These are phyloP conservation scores for Lobophora halterata DNA, from an alignment of 2,888 invertebrate genomes.

Conservation along the genomic window DNA sequence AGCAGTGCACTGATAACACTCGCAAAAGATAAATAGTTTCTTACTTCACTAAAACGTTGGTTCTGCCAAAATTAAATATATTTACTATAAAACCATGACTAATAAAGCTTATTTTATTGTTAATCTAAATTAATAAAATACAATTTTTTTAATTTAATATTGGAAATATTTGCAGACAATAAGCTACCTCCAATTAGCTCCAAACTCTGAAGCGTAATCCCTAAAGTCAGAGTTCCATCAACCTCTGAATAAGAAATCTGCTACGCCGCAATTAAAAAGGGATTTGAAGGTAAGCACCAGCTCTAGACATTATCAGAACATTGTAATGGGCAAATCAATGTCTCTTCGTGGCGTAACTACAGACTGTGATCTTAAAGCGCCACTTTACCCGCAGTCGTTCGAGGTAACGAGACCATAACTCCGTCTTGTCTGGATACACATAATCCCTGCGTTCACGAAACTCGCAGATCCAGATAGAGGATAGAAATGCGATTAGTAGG, in stretches of 20 bases:
- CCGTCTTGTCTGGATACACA: constrained; percentile 62
- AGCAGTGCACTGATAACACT: constrained; percentile 61
- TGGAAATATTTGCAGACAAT: constrained; percentile 3
- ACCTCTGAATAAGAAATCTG: constrained; percentile 23
- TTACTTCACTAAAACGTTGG: too few species aligned
- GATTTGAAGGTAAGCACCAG: constrained; percentile 31
- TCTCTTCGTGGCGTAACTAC: constrained; percentile 38
- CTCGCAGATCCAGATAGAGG: constrained; percentile 66
- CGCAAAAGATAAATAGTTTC: constrained; percentile 50
- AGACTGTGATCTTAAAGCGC: constrained; percentile 48
- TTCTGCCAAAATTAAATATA: too few species aligned
- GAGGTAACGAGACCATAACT: constrained; percentile 74
- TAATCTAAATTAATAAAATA: too few species aligned
- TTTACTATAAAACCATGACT: too few species aligned
- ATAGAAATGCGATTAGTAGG: constrained; percentile 74
- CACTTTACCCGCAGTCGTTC: constrained; percentile 57
- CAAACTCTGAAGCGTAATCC: constrained; percentile 16
- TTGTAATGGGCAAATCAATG: constrained; percentile 45
- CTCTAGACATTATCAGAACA: constrained; percentile 42
- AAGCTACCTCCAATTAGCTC: constrained; percentile 10
- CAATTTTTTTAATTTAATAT: too few species aligned
- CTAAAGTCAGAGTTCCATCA: constrained; percentile 14
- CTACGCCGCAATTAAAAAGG: constrained; percentile 33
- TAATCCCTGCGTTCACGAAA: constrained; percentile 69
- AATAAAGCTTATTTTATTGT: too few species aligned